Evolutionary conservation across 2,888 invertebrate genomes (phyloP).

Genomic region (Germaria angustata): DNA sequence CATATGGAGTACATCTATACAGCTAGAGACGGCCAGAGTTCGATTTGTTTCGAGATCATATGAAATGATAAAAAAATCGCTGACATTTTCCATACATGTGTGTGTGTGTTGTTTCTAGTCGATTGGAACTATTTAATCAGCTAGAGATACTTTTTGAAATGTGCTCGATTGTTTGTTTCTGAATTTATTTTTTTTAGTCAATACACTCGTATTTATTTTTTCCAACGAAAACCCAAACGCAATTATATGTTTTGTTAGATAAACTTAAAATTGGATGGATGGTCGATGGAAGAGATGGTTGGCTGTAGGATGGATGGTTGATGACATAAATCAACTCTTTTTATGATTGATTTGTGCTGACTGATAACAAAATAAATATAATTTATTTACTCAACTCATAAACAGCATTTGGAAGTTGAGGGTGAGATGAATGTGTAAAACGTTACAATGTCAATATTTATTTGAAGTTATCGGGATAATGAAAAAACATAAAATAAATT

Average conservation of each 20-base stretch:
- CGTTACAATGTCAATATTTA: slow-evolving; percentile 58
- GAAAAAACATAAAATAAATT: background rate
- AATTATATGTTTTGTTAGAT: background rate
- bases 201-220: background rate
- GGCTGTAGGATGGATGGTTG: slow-evolving; percentile 25
- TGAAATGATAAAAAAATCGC: slow-evolving; percentile 25
- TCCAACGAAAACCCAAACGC: background rate
- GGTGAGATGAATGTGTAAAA: slow-evolving; percentile 43
- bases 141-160: slow-evolving; percentile 2
- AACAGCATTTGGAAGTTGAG: background rate
- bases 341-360: slow-evolving; percentile 59
- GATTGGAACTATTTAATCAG: background rate
- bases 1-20: no score
- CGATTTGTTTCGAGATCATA: slow-evolving; percentile 52
- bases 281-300: background rate
- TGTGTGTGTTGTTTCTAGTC: background rate
- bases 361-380: slow-evolving; percentile 52
- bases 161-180: background rate
- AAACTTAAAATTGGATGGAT: slow-evolving; percentile 12
- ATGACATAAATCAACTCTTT: slow-evolving; percentile 62
- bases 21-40: slow-evolving; percentile 6
- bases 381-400: slow-evolving; percentile 6
- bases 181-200: background rate
- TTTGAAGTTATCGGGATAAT: slow-evolving; percentile 53
- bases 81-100: background rate